Percentiles rank a stretch among this genome's conserved stretches.
phyloP scores from a whole-genome alignment of 2,797 vertebrate species.

The Acrossocheilus wenchowensis region DNA sequence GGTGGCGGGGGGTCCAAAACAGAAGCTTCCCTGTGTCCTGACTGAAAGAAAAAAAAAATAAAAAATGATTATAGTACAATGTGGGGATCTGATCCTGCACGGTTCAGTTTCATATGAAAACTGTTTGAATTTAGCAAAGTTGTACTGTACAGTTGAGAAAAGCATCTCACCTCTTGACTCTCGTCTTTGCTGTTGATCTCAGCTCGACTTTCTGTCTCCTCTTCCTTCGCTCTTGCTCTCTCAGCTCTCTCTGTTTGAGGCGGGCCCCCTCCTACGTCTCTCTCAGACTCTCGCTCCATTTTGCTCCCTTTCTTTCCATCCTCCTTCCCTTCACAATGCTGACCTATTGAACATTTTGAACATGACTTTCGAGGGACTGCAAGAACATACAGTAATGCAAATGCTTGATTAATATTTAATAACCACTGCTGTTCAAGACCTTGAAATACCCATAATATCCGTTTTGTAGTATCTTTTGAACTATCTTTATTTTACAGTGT shows the following conservation, averaged over 20 bases:
- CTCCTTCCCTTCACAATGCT: slow-evolving; percentile 65
- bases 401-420: not conserved
- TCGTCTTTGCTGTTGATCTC: slow-evolving; percentile 54
- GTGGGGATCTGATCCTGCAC: not conserved
- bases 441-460: not conserved
- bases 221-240: slow-evolving; percentile 45
- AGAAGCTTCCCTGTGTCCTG: slow-evolving; percentile 71
- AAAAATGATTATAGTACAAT: not conserved
- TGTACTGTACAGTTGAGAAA: not conserved
- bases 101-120: not conserved
- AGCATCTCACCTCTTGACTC: slow-evolving; percentile 72
- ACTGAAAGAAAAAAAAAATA: slow-evolving; percentile 64
- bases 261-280: slow-evolving; percentile 53
- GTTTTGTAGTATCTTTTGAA: not conserved
- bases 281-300: slow-evolving; percentile 54
- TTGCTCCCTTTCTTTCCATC: slow-evolving; percentile 66
- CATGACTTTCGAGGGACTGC: slow-evolving; percentile 63
- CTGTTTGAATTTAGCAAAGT: not conserved
- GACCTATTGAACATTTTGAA: slow-evolving; percentile 74
- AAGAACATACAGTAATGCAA: slow-evolving; percentile 60
- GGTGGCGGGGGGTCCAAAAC: slow-evolving; percentile 71
- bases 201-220: slow-evolving; percentile 47
- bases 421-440: not conserved
- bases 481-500: not conserved
- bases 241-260: slow-evolving; percentile 53